A percentile compares a stretch with the other conserved stretches of the same genome.
phyloP scores from a whole-genome alignment of 2,113 vertebrate species.

The Glaucidium brasilianum region DNA sequence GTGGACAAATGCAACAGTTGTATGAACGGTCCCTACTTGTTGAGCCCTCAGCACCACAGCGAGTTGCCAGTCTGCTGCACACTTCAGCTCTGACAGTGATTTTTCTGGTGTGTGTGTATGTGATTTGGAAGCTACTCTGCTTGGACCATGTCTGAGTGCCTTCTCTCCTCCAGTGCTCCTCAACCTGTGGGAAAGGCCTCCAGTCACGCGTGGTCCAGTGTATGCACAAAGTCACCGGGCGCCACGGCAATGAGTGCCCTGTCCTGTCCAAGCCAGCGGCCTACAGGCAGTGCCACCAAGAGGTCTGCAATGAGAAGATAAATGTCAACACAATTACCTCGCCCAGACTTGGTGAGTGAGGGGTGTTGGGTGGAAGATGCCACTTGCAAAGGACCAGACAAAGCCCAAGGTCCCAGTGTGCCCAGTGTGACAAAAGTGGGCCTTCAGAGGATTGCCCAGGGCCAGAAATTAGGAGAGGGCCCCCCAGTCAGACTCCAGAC shows the following conservation, averaged over 20 bases:
- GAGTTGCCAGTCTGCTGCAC: neutral
- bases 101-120: neutral
- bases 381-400: neutral
- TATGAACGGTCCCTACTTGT: neutral
- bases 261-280: slow-evolving; percentile 80
- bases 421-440: neutral
- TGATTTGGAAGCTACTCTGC: neutral
- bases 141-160: neutral
- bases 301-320: slow-evolving; percentile 85
- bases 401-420: neutral
- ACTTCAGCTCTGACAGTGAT: neutral
- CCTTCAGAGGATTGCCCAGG: neutral
- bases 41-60: neutral
- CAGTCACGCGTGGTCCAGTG: slow-evolving; percentile 97
- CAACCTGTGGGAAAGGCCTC: slow-evolving; percentile 92
- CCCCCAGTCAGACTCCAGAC: neutral
- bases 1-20: neutral
- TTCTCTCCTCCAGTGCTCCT: slow-evolving; percentile 85
- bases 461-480: neutral
- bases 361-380: neutral
- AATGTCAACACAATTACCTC: slow-evolving; percentile 96
- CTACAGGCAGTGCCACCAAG: slow-evolving; percentile 90
- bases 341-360: slow-evolving; percentile 88
- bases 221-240: slow-evolving; percentile 95
- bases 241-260: slow-evolving; percentile 89